Percentiles rank a stretch among this genome's conserved stretches.
Conservation (phyloP, 2,888 invertebrate genomes). For the Shargacucullia verbasci region DNA sequence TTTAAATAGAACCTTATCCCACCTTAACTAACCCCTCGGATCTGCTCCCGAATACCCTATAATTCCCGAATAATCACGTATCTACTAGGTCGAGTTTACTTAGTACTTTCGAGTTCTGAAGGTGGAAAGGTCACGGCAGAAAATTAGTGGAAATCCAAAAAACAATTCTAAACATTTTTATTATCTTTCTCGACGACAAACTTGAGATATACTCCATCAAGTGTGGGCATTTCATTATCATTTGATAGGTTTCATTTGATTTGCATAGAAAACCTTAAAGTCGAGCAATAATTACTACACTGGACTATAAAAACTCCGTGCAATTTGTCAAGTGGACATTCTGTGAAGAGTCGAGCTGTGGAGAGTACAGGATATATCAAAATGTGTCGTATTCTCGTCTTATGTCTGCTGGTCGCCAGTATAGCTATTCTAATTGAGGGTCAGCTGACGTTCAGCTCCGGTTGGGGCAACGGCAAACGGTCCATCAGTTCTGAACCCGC, state of each 20-base stretch:
- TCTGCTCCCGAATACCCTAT: too few species aligned
- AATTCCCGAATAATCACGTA: too few species aligned
- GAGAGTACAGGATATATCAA: constrained; percentile 21
- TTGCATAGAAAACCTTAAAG: constrained; percentile 63
- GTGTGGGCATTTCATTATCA: constrained; percentile 52
- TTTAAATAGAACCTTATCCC: too few species aligned
- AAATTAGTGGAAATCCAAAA: constrained; percentile 24
- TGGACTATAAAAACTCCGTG: constrained; percentile 43
- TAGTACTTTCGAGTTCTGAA: background rate
- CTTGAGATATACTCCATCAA: constrained; percentile 22
- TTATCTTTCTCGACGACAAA: constrained; percentile 24
- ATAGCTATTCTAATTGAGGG: constrained; percentile 69
- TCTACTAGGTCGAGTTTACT: too few species aligned
- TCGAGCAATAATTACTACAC: constrained; percentile 37
- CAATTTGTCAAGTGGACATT: constrained; percentile 29
- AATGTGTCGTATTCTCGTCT: constrained; percentile 64
- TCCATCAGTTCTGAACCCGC: constrained; percentile 56
- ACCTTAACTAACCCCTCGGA: too few species aligned
- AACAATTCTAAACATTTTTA: constrained; percentile 17
- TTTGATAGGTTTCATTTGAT: constrained; percentile 75
- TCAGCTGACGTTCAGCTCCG: constrained; percentile 89
- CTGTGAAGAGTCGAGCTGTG: constrained; percentile 12
- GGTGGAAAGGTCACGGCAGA: constrained; percentile 5
- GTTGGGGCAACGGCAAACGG: constrained; percentile 87
- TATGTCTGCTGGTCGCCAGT: constrained; percentile 59